These are phyloP conservation scores for Nemapogon koenigi DNA, from an alignment of 2,888 invertebrate genomes.

Conservation along the genomic window DNA sequence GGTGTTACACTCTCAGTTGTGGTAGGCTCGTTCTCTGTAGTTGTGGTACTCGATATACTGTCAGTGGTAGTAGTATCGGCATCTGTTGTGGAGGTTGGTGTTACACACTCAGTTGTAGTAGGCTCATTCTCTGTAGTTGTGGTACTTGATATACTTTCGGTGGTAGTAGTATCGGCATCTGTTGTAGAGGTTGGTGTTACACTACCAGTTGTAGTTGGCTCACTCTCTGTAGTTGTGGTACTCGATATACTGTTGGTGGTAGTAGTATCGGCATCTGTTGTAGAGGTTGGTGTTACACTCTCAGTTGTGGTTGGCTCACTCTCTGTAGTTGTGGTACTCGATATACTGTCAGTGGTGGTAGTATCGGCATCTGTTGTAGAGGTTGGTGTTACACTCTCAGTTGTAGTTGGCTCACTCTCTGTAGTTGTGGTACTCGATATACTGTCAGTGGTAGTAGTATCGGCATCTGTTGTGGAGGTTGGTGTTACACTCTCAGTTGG, in stretches of 20 bases:
- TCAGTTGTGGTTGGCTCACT: background rate
- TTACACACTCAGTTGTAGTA: background rate
- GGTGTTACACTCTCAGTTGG: background rate
- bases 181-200: background rate
- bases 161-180: background rate
- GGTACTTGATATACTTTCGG: too few species aligned
- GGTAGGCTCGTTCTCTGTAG: background rate
- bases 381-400: background rate
- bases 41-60: background rate
- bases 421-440: too few species aligned
- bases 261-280: background rate
- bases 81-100: background rate
- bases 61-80: conserved; percentile 1
- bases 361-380: background rate
- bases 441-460: background rate
- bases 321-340: too few species aligned
- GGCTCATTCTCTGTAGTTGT: background rate
- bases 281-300: background rate
- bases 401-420: too few species aligned
- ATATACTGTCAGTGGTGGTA: background rate
- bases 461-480: background rate
- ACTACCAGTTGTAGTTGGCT: background rate
- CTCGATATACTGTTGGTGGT: too few species aligned
- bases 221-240: too few species aligned
- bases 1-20: conserved; percentile 2